Evolutionary conservation across 1,140 invertebrate species (phyloP).

Genomic region (Formica selysi): DNA sequence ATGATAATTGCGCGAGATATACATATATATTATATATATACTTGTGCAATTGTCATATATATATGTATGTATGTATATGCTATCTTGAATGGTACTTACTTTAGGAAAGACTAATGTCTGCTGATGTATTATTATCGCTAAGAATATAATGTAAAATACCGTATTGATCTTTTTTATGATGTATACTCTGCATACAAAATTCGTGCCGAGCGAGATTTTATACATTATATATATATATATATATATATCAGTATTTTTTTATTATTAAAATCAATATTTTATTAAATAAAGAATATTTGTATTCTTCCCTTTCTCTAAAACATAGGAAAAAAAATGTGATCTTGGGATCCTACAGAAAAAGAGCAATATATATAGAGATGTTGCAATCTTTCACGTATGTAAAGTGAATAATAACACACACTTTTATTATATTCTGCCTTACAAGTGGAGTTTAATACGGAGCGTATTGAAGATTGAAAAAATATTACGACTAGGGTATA

Average conservation of each 20-base stretch:
- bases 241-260: conserved; percentile 68
- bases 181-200: conserved; percentile 14
- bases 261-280: conserved; percentile 66
- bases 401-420: conserved; percentile 23
- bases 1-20: background rate
- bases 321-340: conserved; percentile 36
- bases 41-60: background rate
- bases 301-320: conserved; percentile 30
- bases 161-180: conserved; percentile 28
- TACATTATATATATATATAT: conserved; percentile 51
- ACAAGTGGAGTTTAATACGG: conserved; percentile 57
- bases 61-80: background rate
- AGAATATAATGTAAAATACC: conserved; percentile 32
- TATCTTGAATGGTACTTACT: conserved; percentile 37
- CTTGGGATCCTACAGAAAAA: conserved; percentile 24
- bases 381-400: conserved; percentile 20
- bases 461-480: conserved; percentile 16
- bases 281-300: conserved; percentile 37
- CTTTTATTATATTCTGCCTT: conserved; percentile 62
- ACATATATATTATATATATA: background rate
- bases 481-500: conserved; percentile 79
- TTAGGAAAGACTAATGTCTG: conserved; percentile 11
- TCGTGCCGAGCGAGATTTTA: conserved; percentile 48
- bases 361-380: background rate
- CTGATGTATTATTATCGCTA: conserved; percentile 23